Conservation (phyloP, 2,113 vertebrate genomes). For the Pongo pygmaeus region DNA sequence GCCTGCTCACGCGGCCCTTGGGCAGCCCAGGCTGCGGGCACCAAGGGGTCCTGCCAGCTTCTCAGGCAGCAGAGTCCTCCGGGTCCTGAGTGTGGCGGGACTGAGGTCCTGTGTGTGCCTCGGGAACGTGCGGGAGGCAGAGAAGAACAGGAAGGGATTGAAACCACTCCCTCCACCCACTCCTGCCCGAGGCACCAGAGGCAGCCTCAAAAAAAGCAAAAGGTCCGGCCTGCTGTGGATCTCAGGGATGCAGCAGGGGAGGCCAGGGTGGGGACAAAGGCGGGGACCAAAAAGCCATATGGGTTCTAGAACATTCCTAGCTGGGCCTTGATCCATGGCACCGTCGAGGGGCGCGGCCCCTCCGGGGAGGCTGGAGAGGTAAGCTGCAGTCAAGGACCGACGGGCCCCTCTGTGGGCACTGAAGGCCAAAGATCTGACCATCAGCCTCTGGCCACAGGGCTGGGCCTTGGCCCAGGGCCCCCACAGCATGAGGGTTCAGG, state of each 20-base stretch:
- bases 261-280: not conserved
- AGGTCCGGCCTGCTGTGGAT: not conserved
- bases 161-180: not conserved
- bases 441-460: not conserved
- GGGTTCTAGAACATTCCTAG: not conserved
- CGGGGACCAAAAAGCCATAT: too few species aligned
- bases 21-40: not conserved
- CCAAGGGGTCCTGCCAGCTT: not conserved
- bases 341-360: too few species aligned
- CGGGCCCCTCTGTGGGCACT: not conserved
- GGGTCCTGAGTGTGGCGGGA: not conserved
- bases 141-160: not conserved
- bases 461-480: not conserved
- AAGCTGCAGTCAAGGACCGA: accelerated
- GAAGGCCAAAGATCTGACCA: not conserved
- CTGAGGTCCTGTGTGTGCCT: not conserved
- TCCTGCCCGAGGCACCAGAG: not conserved
- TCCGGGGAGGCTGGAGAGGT: too few species aligned
- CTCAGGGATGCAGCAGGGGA: not conserved
- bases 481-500: not conserved
- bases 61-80: not conserved
- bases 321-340: too few species aligned
- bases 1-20: not conserved
- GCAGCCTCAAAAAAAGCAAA: not conserved
- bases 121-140: not conserved